These are phyloP conservation scores for Trissolcus brochymenae DNA, from an alignment of 2,888 invertebrate species.

Conservation along the genomic window DNA sequence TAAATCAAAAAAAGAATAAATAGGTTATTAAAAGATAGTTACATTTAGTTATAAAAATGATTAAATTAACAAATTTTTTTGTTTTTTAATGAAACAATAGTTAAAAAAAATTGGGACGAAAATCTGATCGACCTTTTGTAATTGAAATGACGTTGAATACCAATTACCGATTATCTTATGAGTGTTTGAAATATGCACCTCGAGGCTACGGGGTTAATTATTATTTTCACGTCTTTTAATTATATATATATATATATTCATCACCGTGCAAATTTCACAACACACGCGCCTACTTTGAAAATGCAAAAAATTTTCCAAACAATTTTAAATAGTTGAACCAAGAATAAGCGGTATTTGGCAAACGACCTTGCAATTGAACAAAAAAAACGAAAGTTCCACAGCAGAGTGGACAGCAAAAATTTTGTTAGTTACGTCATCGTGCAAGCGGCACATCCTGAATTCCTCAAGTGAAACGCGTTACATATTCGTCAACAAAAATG, in stretches of 20 bases:
- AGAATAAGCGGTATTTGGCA: neutral
- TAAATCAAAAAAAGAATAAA: too few relatives aligned
- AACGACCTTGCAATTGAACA: slow-evolving; percentile 54
- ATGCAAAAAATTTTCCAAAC: slow-evolving; percentile 1
- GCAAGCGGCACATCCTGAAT: slow-evolving; percentile 57
- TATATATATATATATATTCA: neutral
- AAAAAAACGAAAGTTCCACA: slow-evolving; percentile 61
- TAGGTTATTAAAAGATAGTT: too few relatives aligned
- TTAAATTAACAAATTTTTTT: too few relatives aligned
- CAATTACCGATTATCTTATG: too few relatives aligned
- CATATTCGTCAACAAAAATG: slow-evolving; percentile 48
- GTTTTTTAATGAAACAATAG: too few relatives aligned
- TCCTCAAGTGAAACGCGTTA: slow-evolving; percentile 60
- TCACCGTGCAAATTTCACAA: slow-evolving; percentile 7
- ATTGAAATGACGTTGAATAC: too few relatives aligned
- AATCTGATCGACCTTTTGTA: too few relatives aligned
- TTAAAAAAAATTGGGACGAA: too few relatives aligned
- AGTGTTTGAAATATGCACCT: too few relatives aligned
- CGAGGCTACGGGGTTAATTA: neutral
- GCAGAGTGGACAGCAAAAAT: slow-evolving; percentile 55
- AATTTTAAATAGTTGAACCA: slow-evolving; percentile 9
- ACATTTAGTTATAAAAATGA: too few relatives aligned
- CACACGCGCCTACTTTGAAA: neutral
- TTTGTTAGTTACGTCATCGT: slow-evolving; percentile 58
- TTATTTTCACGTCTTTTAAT: slow-evolving; percentile 7